These are phyloP conservation scores for Alosa alosa DNA, from an alignment of 2,113 vertebrate genomes.

Conservation along the genomic window DNA sequence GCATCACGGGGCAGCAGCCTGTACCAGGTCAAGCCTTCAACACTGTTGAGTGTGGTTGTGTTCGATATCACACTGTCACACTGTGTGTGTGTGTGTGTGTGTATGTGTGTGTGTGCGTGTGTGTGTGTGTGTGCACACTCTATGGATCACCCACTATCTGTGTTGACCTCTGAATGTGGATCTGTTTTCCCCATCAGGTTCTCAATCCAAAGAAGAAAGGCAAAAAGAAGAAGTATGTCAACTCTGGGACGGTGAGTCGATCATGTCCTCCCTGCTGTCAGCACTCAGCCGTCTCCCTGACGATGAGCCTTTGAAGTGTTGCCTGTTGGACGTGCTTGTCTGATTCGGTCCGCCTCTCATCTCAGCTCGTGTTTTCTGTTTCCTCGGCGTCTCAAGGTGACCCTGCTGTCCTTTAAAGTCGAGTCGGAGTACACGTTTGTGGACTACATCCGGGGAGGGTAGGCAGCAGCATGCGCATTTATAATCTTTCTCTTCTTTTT, in stretches of 20 bases:
- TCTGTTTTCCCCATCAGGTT: conserved; percentile 72
- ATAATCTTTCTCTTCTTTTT: neutral
- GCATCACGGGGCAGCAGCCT: neutral
- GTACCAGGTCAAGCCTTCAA: neutral
- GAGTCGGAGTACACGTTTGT: conserved; percentile 93
- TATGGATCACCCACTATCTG: neutral
- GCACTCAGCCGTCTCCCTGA: neutral
- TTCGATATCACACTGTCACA: neutral
- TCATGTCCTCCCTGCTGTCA: neutral
- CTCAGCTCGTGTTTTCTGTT: conserved; percentile 14
- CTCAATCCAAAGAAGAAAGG: conserved; percentile 97
- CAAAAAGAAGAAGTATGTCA: conserved; percentile 98
- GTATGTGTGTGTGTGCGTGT: too few species aligned
- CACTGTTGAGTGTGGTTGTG: neutral
- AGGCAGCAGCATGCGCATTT: conserved; percentile 56
- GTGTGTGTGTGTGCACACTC: neutral
- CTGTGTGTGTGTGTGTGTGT: neutral
- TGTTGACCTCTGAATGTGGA: conserved; percentile 16
- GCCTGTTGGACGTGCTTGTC: neutral
- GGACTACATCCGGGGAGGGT: conserved; percentile 95
- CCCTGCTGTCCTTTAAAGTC: conserved; percentile 88
- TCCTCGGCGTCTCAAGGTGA: conserved; percentile 74
- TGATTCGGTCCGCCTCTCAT: neutral
- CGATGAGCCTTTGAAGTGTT: neutral
- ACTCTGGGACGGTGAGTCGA: conserved; percentile 92